These are phyloP conservation scores for Machaerirhynchus nigripectus DNA, from an alignment of 2,113 vertebrate species.

Conservation along the genomic window DNA sequence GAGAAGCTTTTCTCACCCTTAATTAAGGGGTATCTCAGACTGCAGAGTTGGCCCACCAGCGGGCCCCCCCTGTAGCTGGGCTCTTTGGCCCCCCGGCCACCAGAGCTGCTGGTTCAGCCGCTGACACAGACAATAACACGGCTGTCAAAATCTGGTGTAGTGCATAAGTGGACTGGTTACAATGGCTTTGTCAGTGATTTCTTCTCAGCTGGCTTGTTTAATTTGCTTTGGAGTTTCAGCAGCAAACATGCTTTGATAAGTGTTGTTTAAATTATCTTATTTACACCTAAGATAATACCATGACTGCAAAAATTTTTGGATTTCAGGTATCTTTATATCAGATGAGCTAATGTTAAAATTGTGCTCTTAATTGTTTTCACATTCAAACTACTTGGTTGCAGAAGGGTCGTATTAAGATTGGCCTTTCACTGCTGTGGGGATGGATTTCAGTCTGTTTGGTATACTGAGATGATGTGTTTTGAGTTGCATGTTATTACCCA, in stretches of 20 bases:
- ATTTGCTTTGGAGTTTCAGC: not conserved
- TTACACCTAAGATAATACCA: not conserved
- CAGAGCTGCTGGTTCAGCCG: no score
- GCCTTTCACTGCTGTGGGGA: not conserved
- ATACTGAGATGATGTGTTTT: not conserved
- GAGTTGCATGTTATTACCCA: not conserved
- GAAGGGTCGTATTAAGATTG: not conserved
- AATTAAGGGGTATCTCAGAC: no score
- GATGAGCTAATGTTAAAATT: not conserved
- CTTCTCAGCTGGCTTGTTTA: not conserved
- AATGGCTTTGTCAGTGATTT: not conserved
- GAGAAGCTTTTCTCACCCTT: no score
- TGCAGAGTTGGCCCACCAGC: no score
- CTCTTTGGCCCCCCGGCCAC: no score
- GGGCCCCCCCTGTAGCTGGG: no score
- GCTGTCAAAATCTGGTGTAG: not conserved
- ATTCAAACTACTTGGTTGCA: not conserved
- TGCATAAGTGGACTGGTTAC: not conserved
- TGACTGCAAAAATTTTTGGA: not conserved
- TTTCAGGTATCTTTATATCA: not conserved
- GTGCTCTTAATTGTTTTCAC: not conserved
- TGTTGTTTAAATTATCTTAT: not conserved
- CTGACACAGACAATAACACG: no score
- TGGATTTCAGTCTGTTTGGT: not conserved
- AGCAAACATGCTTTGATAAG: not conserved